Evolutionary conservation across 2,113 vertebrate genomes (phyloP), one percentile per base, ranked within the genome.

Genomic region (Tachycineta bicolor): DNA sequence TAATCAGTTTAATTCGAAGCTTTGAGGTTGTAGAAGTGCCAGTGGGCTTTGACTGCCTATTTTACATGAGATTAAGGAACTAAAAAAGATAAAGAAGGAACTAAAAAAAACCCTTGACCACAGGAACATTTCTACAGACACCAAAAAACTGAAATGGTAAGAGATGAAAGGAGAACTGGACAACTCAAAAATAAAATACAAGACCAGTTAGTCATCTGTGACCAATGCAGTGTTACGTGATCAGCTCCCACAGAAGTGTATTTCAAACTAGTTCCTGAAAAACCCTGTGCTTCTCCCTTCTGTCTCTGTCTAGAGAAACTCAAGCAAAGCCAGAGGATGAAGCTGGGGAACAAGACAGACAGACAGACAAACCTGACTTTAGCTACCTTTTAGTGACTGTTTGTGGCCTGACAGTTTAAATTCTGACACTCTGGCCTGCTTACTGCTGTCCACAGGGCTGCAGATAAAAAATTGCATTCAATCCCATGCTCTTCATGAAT

Each of bases 61-160:
- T 91, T 91, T 67, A 63, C 43, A 49, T 43, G 47, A 83, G 37
- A 92, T 24, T n/a, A 81, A 87, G 95, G 87, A 95, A 96, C 60
- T 81, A 47, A n/a, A 90, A 41, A 49, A 58, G 21, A 76, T 77
- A 62, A 74, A 95, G 71, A 65, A 89, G 80, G 83, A 94, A 88
- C 37, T 85, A 70, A 58, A 76, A 80, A 59, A 64, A 47, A 59
- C 8, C 4, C 12, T 11, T 58, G 65, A 56, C 93, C 90, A 63
- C 56, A 31, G 49, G 43, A 63, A 52, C 34, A 56, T 91, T 91
- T 85, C 82, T 58, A 56, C 85, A 96, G 86, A 93, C 74, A 84
- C 93, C 93, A 94, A 92, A 94, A 87, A 78, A 25, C 26, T 92
- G 77, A 93, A 88, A 69, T 86, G 74, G 91, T 79, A 26, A 79